Evolutionary conservation across 2,888 invertebrate species (phyloP).

Genomic region (Lasius fuliginosus): DNA sequence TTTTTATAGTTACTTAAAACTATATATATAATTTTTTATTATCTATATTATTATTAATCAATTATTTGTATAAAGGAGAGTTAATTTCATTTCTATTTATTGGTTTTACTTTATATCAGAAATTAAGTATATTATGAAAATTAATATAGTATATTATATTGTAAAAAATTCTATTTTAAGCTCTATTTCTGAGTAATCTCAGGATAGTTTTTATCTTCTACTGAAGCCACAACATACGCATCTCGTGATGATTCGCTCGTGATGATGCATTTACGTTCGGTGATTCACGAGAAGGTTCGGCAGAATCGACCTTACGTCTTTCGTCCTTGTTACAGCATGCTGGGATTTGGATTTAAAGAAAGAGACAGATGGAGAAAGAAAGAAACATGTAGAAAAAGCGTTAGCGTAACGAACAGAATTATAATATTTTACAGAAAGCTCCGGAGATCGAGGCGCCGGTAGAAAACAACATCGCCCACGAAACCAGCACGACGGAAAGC

Average conservation of each 20-base stretch:
- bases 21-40: not conserved
- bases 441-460: conserved; percentile 79
- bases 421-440: conserved; percentile 77
- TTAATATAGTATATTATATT: no score
- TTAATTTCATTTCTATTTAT: not conserved
- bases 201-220: conserved; percentile 1
- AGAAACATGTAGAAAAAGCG: not conserved
- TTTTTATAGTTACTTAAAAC: not conserved
- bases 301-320: conserved; percentile 71
- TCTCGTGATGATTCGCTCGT: not conserved
- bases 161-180: not conserved
- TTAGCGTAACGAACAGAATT: conserved; percentile 52
- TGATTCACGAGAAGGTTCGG: conserved; percentile 44
- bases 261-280: not conserved
- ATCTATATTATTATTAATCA: not conserved
- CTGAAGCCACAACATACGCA: conserved; percentile 9
- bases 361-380: not conserved
- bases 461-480: conserved; percentile 75
- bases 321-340: conserved; percentile 76
- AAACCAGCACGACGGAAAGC: conserved; percentile 79
- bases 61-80: not conserved
- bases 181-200: not conserved
- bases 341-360: conserved; percentile 73
- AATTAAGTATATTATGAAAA: not conserved
- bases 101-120: not conserved